Base-by-base conservation (phyloP, 2,113 vertebrate species). In the Rhynchomys soricoides region DNA sequence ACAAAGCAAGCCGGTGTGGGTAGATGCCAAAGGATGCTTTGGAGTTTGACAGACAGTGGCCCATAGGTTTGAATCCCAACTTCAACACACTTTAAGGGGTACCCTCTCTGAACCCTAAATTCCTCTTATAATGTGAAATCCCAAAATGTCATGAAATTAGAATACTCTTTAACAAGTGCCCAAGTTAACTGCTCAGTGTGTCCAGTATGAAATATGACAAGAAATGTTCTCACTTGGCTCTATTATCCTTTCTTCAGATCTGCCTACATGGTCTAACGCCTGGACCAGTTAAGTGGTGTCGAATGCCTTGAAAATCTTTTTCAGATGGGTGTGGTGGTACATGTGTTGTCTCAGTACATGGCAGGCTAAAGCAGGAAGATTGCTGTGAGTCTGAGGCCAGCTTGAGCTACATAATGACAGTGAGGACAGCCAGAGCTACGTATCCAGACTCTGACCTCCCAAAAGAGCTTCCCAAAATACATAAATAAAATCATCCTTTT, bases 71-170 rank as follows among this genome's bases (percentile, higher is more conserved):
- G 78, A 86, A 81, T n/a, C 40, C 55, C 43, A 91, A 59, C 17
- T 52, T 71, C 11, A 74, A 9, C 12, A 24, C 3, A 34, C 22
- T 81, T 79, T 50, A 59, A 26, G 37, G 70, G 59, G 40, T 71
- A 24, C 40, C 40, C n/a, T 95, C 93, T 74, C 78, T 86, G 24
- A 93, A 71, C 7, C 40, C 77, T 48, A 59, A 26, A 92, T 48
- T 90, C 26, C 50, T 87, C n/a, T 93, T 89, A 52, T 7, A 94
- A 94, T 43, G 95, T n/a, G 90, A 86, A 22, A 78, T 17, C 17
- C 62, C 88, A 24, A 95, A 48, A 26, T 43, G 15, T 21, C 66
- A 26, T 86, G 43, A 96, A 93, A 83, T 86, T 16, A 95, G 78
- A 81, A 90, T 50, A 82, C 64, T 24, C 8, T 40, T 16, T 48